Base-by-base conservation (phyloP, 2,113 vertebrate genomes). In the Furnarius figulus region DNA sequence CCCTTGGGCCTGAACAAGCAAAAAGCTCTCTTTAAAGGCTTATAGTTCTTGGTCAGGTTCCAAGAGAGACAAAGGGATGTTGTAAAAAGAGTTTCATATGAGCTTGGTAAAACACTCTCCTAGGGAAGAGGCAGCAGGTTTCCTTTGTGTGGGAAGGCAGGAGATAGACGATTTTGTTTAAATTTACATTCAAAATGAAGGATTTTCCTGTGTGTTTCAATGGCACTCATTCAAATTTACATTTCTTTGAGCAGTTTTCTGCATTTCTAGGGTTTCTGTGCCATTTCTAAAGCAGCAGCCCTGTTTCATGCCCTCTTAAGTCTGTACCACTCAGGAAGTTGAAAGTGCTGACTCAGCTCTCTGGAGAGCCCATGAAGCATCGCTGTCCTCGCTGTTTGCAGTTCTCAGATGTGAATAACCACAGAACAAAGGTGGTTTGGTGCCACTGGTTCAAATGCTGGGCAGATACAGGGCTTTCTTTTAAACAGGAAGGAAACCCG, bases 1-100 rank as follows among this genome's bases (percentile, higher is more conserved):
- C 96, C 96, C 78, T 93, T 93, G 94, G 96, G 79, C 92, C 95
- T 95, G 96, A 97, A 97, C 96, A 95, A 97, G 96, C 95, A 96
- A 94, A 93, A 96, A 95, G 90, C 88, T 96, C 73, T 74, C 86
- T 91, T 96, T 95, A 96, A 95, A 96, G 89, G 90, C 90, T 94
- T 94, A 66, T 90, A 93, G 87, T 89, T 96, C 94, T 97, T 97
- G 96, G 92, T 97, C 92, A 70, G 76, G 72, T 92, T 97, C 96
- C 96, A 96, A 92, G 77, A 97, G 88, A 97, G 96, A 97, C 95
- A 94, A 97, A 97, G 88, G 77, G 89, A 96, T 87, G 96, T 95
- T 95, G 95, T 96, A 93, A 92, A 90, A 92, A 91, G 89, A 95
- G 94, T 89, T 95, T 92, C 91, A 39, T 85, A 50, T n/a, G 78